Conservation (phyloP, 2,888 invertebrate species). For the Clusia tigrina region DNA sequence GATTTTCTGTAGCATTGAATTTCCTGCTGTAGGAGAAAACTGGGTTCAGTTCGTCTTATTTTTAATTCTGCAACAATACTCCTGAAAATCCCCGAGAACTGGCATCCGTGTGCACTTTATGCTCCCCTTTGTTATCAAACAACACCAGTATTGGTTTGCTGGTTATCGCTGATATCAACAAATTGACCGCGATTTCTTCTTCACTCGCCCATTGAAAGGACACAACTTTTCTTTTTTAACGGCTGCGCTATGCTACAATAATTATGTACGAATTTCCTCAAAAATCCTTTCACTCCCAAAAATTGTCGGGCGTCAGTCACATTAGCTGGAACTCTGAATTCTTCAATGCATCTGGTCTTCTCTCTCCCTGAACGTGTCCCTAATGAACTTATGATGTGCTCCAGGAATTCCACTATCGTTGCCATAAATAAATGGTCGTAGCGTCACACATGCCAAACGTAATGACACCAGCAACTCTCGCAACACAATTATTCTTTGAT, state of each 20-base stretch:
- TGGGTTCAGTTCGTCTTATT: conserved; percentile 30
- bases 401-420: conserved; percentile 21
- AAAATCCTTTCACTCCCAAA: conserved; percentile 27
- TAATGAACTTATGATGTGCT: conserved; percentile 14
- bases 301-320: conserved; percentile 27
- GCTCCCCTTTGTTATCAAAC: conserved; percentile 14
- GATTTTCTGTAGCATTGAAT: conserved; percentile 49
- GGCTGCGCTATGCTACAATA: not conserved
- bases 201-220: conserved; percentile 33
- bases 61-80: conserved; percentile 46
- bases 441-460: conserved; percentile 22
- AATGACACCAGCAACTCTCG: conserved; percentile 20
- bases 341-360: conserved; percentile 26
- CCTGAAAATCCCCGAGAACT: conserved; percentile 46
- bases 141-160: conserved; percentile 44
- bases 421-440: conserved; percentile 27
- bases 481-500: not conserved
- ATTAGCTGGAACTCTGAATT: conserved; percentile 26
- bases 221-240: not conserved
- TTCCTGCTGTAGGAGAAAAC: conserved; percentile 51
- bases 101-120: conserved; percentile 51
- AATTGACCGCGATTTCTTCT: conserved; percentile 42
- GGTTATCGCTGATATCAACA: conserved; percentile 39
- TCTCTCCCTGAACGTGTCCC: conserved; percentile 18
- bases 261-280: not conserved